A percentile compares a stretch with the other conserved stretches of the same genome.
These are phyloP conservation scores for Pollachius pollachius DNA, from an alignment of 2,113 vertebrate species.

Conservation along the genomic window DNA sequence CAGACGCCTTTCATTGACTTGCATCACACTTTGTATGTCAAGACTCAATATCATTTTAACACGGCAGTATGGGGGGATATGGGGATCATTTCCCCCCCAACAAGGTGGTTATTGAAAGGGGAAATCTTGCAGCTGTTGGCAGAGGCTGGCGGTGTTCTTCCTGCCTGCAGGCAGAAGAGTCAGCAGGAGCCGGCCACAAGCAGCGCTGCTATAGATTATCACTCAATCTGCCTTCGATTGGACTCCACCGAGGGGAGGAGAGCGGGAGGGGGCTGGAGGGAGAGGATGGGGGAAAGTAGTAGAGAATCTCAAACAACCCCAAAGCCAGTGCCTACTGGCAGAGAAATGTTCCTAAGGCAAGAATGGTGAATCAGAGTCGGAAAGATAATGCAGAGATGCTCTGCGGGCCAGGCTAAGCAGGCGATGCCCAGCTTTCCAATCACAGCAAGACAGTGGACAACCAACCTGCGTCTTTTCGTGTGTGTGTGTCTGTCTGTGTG, in stretches of 20 bases:
- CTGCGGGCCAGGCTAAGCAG: constrained; percentile 57
- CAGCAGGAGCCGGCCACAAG: constrained; percentile 47
- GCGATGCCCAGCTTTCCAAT: constrained; percentile 49
- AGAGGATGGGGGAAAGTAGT: no score
- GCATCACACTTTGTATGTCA: no score
- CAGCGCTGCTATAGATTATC: constrained; percentile 70
- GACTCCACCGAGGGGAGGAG: constrained; percentile 37
- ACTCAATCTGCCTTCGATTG: constrained; percentile 73
- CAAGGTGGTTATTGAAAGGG: no score
- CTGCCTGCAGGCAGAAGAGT: constrained; percentile 45
- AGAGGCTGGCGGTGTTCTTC: no score
- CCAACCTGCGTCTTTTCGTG: not conserved
- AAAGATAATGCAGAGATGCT: constrained; percentile 65
- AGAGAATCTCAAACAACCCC: not conserved
- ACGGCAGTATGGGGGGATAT: no score
- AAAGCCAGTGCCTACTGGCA: constrained; percentile 44
- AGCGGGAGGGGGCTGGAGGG: not conserved
- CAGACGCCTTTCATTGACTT: no score
- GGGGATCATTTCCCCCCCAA: no score
- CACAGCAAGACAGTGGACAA: constrained; percentile 44
- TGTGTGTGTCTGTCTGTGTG: no score
- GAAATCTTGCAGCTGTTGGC: not conserved
- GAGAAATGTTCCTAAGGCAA: constrained; percentile 67
- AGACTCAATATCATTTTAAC: no score
- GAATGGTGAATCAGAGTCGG: constrained; percentile 69